Conservation (phyloP, 2,888 invertebrate genomes). For the Eilema griseolum region DNA sequence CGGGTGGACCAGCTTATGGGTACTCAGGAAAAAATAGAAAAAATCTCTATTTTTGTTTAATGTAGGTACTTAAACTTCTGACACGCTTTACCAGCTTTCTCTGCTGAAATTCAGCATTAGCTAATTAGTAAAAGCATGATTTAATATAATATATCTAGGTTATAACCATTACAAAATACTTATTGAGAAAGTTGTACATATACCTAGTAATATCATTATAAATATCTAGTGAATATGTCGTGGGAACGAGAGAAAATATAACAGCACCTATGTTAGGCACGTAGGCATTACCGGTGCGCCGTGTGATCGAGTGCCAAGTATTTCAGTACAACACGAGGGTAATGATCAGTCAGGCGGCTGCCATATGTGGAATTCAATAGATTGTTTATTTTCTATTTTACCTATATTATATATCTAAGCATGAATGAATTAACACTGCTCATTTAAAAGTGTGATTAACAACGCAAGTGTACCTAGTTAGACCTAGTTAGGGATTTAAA, state of each 20-base stretch:
- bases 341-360: not conserved
- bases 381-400: not conserved
- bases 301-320: slow-evolving; percentile 23
- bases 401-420: not conserved
- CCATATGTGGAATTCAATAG: not conserved
- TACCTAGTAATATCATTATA: slow-evolving; percentile 14
- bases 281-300: slow-evolving; percentile 41
- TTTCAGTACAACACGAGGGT: slow-evolving; percentile 12
- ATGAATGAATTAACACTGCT: no score
- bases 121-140: no score
- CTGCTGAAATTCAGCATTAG: not conserved
- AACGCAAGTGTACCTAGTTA: no score
- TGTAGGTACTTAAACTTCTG: no score
- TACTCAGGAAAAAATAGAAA: no score
- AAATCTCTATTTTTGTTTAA: no score
- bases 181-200: not conserved
- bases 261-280: slow-evolving; percentile 38
- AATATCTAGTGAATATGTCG: slow-evolving; percentile 20
- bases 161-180: not conserved
- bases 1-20: no score
- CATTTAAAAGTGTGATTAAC: no score
- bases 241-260: slow-evolving; percentile 48
- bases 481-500: no score
- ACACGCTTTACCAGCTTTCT: no score
- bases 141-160: not conserved